A percentile compares a stretch with the other conserved stretches of the same genome.
Evolutionary conservation across 2,113 vertebrate species (phyloP).

Genomic region (Tyto alba): DNA sequence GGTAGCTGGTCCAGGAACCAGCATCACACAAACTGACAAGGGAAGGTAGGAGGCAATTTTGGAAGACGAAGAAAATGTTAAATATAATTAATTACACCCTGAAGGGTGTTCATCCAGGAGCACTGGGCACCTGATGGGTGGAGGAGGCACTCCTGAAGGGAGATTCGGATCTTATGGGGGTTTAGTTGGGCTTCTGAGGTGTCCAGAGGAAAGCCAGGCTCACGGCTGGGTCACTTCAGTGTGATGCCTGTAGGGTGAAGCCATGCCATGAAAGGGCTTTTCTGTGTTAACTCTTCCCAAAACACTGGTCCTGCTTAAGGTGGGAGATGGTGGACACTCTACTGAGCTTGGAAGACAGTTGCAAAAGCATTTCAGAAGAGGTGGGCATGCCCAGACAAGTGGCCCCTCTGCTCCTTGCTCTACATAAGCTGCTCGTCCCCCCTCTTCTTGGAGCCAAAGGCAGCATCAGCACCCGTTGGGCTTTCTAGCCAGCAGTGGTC

Average conservation of each 20-base stretch:
- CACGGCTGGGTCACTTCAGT: neutral
- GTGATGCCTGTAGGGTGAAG: neutral
- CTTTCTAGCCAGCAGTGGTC: neutral
- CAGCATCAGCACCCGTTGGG: fast-evolving
- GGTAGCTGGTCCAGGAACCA: neutral
- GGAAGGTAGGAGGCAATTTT: neutral
- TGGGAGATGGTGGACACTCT: too few species aligned
- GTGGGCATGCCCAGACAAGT: neutral
- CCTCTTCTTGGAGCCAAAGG: neutral
- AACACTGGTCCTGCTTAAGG: neutral
- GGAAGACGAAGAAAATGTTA: fast-evolving
- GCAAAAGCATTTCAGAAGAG: neutral
- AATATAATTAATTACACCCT: neutral
- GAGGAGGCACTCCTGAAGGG: neutral
- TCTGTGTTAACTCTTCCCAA: neutral
- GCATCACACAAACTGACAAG: neutral
- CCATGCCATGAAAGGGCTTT: neutral
- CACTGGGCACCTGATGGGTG: fast-evolving
- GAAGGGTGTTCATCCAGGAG: neutral
- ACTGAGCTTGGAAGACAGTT: neutral
- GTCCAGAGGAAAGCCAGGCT: neutral
- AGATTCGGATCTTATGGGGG: neutral
- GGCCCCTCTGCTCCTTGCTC: neutral
- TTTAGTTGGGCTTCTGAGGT: neutral
- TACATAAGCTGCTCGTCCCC: fast-evolving